A percentile compares a stretch with the other conserved stretches of the same genome.
phyloP scores from a whole-genome alignment of 2,888 invertebrate species.

The Tuberolachnus salignus region DNA sequence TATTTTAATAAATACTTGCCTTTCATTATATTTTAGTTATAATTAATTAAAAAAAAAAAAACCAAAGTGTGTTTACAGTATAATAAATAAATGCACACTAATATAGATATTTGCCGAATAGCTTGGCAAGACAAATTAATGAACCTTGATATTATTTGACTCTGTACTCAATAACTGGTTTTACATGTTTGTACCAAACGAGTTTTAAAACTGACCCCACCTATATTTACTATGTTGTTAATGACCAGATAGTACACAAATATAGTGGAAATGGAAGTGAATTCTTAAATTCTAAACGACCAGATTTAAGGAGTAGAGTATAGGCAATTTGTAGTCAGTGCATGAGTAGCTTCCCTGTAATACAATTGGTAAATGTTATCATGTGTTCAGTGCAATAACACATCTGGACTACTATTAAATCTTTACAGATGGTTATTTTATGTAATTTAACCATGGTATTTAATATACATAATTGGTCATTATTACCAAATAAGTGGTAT shows the following conservation, averaged over 20 bases:
- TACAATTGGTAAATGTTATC: too few species aligned
- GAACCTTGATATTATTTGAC: slow-evolving; percentile 23
- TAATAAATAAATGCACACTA: slow-evolving; percentile 3
- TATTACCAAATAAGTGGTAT: too few species aligned
- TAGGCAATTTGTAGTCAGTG: too few species aligned
- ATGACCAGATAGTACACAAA: background rate
- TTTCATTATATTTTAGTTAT: slow-evolving; percentile 16
- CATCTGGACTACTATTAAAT: too few species aligned
- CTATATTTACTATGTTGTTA: background rate
- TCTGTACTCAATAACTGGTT: slow-evolving; percentile 34
- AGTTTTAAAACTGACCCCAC: slow-evolving; percentile 51
- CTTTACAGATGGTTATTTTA: too few species aligned
- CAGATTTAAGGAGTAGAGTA: too few species aligned
- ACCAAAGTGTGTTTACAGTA: background rate
- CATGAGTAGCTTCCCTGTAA: too few species aligned
- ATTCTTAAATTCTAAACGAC: too few species aligned
- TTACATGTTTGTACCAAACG: slow-evolving; percentile 4
- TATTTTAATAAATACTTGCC: slow-evolving; percentile 23
- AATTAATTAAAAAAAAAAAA: too few species aligned
- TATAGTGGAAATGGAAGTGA: slow-evolving; percentile 22
- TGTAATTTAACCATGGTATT: too few species aligned
- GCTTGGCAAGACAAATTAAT: background rate
- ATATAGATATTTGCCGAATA: background rate
- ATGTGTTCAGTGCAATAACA: too few species aligned
- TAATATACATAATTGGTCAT: too few species aligned